Evolutionary conservation across 2,888 invertebrate species (phyloP).

Genomic region (Drosophila formosana): DNA sequence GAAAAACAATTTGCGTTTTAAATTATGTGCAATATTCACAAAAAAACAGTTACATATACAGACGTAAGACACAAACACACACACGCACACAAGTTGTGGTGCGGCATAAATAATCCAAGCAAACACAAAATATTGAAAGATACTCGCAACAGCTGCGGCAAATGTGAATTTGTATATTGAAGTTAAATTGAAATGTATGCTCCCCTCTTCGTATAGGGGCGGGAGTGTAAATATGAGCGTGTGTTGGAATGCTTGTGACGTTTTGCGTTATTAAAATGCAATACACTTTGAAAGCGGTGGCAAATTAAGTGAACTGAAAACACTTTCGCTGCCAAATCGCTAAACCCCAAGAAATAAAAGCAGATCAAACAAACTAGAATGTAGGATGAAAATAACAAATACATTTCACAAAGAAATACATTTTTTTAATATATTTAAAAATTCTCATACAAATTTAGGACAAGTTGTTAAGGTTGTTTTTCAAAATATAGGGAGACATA

Average conservation of each 20-base stretch:
- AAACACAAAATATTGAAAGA: constrained; percentile 48
- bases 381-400: too few species aligned
- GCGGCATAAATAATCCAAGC: constrained; percentile 56
- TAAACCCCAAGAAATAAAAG: not conserved
- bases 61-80: constrained; percentile 16
- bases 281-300: constrained; percentile 60
- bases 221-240: constrained; percentile 9
- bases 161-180: constrained; percentile 50
- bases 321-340: constrained; percentile 4
- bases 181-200: constrained; percentile 45
- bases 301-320: constrained; percentile 6
- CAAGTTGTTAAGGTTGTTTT: too few species aligned
- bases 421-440: too few species aligned
- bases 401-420: too few species aligned
- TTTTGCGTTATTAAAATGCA: constrained; percentile 74
- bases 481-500: too few species aligned
- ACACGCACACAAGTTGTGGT: constrained; percentile 33
- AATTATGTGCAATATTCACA: constrained; percentile 52
- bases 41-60: constrained; percentile 5
- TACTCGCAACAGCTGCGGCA: constrained; percentile 53
- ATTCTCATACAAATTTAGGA: too few species aligned
- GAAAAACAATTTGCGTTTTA: constrained; percentile 64
- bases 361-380: too few species aligned
- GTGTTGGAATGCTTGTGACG: constrained; percentile 33
- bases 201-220: constrained; percentile 6